Conservation (phyloP, 1,140 invertebrate species). For the Meteorus sp. region DNA sequence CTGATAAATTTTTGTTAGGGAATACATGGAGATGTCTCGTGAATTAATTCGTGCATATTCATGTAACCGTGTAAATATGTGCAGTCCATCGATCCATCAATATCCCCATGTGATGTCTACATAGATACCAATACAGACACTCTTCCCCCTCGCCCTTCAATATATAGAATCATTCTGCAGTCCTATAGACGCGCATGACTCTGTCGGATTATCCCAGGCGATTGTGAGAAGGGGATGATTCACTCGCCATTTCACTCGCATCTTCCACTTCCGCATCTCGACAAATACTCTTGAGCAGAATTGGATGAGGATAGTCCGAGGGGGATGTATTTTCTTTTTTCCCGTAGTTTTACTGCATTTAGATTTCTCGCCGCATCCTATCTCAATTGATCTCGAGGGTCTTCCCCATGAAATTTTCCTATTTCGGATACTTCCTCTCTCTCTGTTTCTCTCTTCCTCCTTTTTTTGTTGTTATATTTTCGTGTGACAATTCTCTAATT, state of each 20-base stretch:
- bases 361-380: background rate
- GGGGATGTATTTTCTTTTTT: background rate
- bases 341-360: background rate
- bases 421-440: constrained; percentile 25
- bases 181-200: constrained; percentile 24
- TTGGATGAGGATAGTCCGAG: background rate
- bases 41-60: too few species aligned
- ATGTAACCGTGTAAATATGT: background rate
- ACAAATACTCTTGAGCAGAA: constrained; percentile 16
- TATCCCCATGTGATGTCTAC: background rate
- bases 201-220: constrained; percentile 16
- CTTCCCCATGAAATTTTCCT: background rate
- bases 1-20: too few species aligned
- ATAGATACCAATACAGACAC: constrained; percentile 15
- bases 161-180: too few species aligned
- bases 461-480: background rate
- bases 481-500: constrained; percentile 29
- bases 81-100: background rate
- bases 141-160: constrained; percentile 8
- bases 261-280: constrained; percentile 13
- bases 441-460: constrained; percentile 10
- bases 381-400: background rate
- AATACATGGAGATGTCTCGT: too few species aligned
- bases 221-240: constrained; percentile 22
- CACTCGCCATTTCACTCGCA: constrained; percentile 12